Conservation (phyloP, 2,888 invertebrate genomes). For the Apantesis nais region DNA sequence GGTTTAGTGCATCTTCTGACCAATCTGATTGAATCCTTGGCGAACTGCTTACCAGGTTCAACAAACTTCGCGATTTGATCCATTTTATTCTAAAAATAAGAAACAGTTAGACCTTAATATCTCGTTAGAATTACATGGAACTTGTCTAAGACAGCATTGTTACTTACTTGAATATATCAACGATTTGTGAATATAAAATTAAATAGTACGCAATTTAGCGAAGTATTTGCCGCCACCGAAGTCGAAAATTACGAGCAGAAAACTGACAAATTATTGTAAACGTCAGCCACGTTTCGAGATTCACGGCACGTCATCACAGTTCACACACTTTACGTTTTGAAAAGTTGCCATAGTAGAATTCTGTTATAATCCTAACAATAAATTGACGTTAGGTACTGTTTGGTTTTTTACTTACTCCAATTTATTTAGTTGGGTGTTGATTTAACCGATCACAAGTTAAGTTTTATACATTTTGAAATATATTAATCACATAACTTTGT, state of each 20-base stretch:
- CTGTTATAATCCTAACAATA: too few species aligned
- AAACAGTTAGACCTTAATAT: conserved; percentile 32
- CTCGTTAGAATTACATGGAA: conserved; percentile 10
- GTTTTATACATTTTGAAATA: too few species aligned
- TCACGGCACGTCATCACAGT: conserved; percentile 79
- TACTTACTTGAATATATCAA: conserved; percentile 41
- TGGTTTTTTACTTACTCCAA: too few species aligned
- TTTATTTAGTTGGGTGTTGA: too few species aligned
- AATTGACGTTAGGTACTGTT: too few species aligned
- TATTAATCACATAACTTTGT: too few species aligned
- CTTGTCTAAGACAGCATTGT: conserved; percentile 11
- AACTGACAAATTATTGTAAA: conserved; percentile 61
- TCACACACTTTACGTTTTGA: conserved; percentile 55
- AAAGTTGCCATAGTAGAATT: conserved; percentile 30
- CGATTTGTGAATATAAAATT: conserved; percentile 28
- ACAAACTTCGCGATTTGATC: conserved; percentile 98
- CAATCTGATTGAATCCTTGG: conserved; percentile 98
- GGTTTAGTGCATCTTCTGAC: conserved; percentile 99
- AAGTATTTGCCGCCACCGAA: conserved; percentile 37
- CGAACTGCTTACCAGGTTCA: conserved; percentile 98
- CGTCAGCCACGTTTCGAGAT: conserved; percentile 82
- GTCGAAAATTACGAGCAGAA: conserved; percentile 49
- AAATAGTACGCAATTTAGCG: conserved; percentile 34
- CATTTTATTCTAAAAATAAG: conserved; percentile 87
- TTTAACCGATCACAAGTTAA: too few species aligned